A percentile compares a stretch with the other conserved stretches of the same genome.
Evolutionary conservation across 2,888 invertebrate species (phyloP).

Genomic region (Tricholauxania praeusta): DNA sequence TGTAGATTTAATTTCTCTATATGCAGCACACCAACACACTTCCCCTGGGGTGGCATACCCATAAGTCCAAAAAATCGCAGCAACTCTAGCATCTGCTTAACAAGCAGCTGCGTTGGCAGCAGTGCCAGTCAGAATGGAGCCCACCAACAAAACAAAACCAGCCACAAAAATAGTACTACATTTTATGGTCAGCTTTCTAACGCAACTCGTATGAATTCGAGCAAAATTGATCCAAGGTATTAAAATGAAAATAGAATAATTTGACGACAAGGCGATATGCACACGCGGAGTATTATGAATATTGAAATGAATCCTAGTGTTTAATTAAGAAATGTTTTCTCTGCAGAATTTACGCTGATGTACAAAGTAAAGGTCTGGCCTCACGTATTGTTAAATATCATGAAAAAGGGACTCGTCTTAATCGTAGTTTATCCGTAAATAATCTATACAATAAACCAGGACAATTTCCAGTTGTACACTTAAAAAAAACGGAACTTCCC

Average conservation of each 20-base stretch:
- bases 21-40: slow-evolving; percentile 45
- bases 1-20: background rate
- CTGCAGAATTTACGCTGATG: slow-evolving; percentile 67
- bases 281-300: too few species aligned
- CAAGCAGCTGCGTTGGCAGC: slow-evolving; percentile 31
- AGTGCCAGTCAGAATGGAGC: background rate
- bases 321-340: background rate
- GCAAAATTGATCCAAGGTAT: slow-evolving; percentile 62
- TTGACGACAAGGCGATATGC: too few species aligned
- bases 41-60: slow-evolving; percentile 52
- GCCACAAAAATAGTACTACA: slow-evolving; percentile 37
- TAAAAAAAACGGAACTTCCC: slow-evolving; percentile 68
- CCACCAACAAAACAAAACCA: slow-evolving; percentile 24
- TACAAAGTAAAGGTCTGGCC: slow-evolving; percentile 70
- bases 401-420: slow-evolving; percentile 60
- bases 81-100: slow-evolving; percentile 46
- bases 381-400: slow-evolving; percentile 70
- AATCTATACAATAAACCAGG: slow-evolving; percentile 68
- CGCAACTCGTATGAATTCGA: slow-evolving; percentile 50
- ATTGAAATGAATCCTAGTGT: background rate
- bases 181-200: slow-evolving; percentile 42
- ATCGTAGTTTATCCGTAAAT: slow-evolving; percentile 61
- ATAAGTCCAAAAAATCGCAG: slow-evolving; percentile 50
- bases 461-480: slow-evolving; percentile 70
- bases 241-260: background rate